Conservation (phyloP, 2,888 invertebrate genomes). For the Zele albiditarsus region DNA sequence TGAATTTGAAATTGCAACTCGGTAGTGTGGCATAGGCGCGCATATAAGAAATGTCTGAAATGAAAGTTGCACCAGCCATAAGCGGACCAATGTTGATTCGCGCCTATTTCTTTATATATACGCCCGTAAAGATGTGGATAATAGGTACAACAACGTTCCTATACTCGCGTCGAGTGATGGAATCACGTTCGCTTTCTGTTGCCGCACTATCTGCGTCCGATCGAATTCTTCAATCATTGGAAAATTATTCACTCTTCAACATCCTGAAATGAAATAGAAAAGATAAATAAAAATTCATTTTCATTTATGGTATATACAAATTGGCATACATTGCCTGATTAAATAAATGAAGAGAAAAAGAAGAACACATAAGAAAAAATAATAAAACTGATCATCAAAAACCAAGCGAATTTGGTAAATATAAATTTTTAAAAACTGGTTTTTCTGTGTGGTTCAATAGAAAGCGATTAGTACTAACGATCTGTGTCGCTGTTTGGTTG, state of each 20-base stretch:
- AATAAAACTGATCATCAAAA: neutral
- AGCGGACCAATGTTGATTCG: slow-evolving; percentile 40
- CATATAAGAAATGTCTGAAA: slow-evolving; percentile 38
- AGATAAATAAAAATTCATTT: neutral
- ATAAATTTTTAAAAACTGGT: slow-evolving; percentile 15
- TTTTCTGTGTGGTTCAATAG: slow-evolving; percentile 12
- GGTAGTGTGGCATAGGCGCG: slow-evolving; percentile 26
- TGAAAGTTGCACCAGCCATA: slow-evolving; percentile 43
- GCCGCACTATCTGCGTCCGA: neutral
- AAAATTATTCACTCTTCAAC: slow-evolving; percentile 7
- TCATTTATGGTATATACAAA: no score
- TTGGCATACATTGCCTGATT: neutral
- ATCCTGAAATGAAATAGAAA: neutral
- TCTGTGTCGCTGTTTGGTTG: neutral
- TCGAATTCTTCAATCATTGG: slow-evolving; percentile 17
- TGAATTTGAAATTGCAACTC: slow-evolving; percentile 2
- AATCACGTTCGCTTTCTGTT: slow-evolving; percentile 50
- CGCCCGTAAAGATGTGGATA: slow-evolving; percentile 13
- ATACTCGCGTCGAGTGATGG: slow-evolving; percentile 22
- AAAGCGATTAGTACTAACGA: slow-evolving; percentile 17
- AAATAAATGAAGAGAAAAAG: neutral
- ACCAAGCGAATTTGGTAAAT: neutral
- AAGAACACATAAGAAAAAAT: neutral
- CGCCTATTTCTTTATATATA: slow-evolving; percentile 45
- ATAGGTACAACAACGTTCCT: slow-evolving; percentile 16